A percentile compares a stretch with the other conserved stretches of the same genome.
Conservation (phyloP, 37 sponge, comb jelly and placozoan genomes). For the Bolinopsis microptera region DNA sequence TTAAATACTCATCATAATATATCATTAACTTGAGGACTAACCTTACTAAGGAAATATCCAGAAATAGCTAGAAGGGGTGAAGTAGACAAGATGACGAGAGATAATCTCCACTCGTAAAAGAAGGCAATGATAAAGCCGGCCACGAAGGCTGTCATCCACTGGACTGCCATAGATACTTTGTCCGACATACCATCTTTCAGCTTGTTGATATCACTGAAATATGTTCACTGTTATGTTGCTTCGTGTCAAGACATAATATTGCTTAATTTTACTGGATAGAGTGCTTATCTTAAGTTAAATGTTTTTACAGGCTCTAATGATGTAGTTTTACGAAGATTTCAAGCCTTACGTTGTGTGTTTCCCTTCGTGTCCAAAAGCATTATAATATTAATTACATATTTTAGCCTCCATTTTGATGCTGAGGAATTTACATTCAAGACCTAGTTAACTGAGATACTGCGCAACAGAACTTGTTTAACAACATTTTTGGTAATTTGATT, state of each 20-base stretch:
- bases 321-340: neutral
- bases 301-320: neutral
- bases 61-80: constrained; percentile 73
- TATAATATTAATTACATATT: too few relatives aligned
- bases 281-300: neutral
- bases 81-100: constrained; percentile 77
- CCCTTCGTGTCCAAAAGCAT: too few relatives aligned
- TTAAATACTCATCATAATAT: neutral
- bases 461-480: too few relatives aligned
- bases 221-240: too few relatives aligned
- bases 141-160: constrained; percentile 75
- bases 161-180: constrained; percentile 78
- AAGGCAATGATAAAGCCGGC: constrained; percentile 81
- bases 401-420: too few relatives aligned
- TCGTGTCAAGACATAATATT: too few relatives aligned
- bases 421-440: too few relatives aligned
- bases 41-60: constrained; percentile 71
- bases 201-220: constrained; percentile 82
- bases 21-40: constrained; percentile 51
- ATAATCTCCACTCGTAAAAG: constrained; percentile 77
- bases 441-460: too few relatives aligned
- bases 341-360: too few relatives aligned
- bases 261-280: neutral
- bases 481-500: too few relatives aligned
- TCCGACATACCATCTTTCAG: constrained; percentile 94